Conservation (phyloP, 2,888 invertebrate species). For the Muschampia plurimacula region DNA sequence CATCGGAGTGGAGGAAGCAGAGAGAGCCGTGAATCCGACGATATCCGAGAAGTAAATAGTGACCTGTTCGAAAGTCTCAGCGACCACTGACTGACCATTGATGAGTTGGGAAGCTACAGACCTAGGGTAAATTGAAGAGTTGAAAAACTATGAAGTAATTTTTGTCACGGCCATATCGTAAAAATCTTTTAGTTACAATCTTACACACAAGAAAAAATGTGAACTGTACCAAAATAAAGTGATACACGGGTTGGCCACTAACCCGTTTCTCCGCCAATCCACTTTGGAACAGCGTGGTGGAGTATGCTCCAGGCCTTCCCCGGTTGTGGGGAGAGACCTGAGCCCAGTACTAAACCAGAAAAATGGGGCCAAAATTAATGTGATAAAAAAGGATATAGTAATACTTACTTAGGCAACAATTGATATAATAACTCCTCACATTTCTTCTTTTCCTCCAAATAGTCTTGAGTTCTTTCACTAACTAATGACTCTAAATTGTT, state of each 20-base stretch:
- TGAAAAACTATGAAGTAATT: background rate
- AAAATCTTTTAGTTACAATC: too few species aligned
- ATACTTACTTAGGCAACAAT: constrained; percentile 94
- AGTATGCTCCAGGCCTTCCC: too few species aligned
- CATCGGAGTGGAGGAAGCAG: constrained; percentile 95
- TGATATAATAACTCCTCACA: constrained; percentile 98
- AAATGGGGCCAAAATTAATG: background rate
- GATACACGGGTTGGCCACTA: too few species aligned
- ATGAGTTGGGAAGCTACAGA: constrained; percentile 97
- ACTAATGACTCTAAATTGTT: constrained; percentile 98
- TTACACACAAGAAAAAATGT: too few species aligned
- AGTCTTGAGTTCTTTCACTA: constrained; percentile 98
- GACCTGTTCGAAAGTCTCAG: constrained; percentile 96
- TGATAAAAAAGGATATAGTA: background rate
- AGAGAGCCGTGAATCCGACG: constrained; percentile 95
- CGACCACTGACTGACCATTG: constrained; percentile 94
- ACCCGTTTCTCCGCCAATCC: too few species aligned
- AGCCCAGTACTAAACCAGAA: background rate
- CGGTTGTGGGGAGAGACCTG: too few species aligned
- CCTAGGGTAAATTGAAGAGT: constrained; percentile 61
- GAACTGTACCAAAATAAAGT: too few species aligned
- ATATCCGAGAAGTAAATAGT: constrained; percentile 98
- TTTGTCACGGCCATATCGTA: background rate
- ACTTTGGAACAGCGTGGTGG: too few species aligned
- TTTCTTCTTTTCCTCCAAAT: constrained; percentile 98